These are phyloP conservation scores for Tetropium fuscum DNA, from an alignment of 2,888 invertebrate genomes.

Conservation along the genomic window DNA sequence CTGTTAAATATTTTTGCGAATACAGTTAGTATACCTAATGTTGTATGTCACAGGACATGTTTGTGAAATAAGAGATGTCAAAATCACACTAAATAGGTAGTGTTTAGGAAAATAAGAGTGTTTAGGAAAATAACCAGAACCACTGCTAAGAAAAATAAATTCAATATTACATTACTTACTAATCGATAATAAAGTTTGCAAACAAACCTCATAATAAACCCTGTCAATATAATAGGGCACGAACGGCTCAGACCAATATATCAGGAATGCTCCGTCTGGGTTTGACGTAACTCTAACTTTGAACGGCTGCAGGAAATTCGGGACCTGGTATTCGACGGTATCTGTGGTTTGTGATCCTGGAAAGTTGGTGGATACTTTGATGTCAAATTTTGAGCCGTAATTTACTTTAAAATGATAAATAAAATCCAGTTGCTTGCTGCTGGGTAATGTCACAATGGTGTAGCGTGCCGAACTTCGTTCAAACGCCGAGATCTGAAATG, in stretches of 20 bases:
- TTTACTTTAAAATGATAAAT: slow-evolving; percentile 49
- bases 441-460: slow-evolving; percentile 49
- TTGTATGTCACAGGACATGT: too few relatives aligned
- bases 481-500: slow-evolving; percentile 51
- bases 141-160: too few relatives aligned
- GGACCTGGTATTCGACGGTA: slow-evolving; percentile 49
- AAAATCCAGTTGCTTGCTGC: slow-evolving; percentile 48
- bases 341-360: slow-evolving; percentile 51
- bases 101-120: not conserved
- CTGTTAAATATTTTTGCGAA: too few relatives aligned
- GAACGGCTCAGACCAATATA: slow-evolving; percentile 57
- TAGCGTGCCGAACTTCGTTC: slow-evolving; percentile 45
- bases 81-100: too few relatives aligned
- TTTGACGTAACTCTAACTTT: slow-evolving; percentile 51
- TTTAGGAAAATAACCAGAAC: too few relatives aligned
- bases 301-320: slow-evolving; percentile 55
- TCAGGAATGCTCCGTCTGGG: slow-evolving; percentile 53
- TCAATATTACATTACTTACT: too few relatives aligned
- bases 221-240: slow-evolving; percentile 51
- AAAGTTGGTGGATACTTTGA: slow-evolving; percentile 53
- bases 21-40: too few relatives aligned
- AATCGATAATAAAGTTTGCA: too few relatives aligned
- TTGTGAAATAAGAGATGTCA: too few relatives aligned
- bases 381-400: slow-evolving; percentile 50
- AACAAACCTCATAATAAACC: slow-evolving; percentile 50